Evolutionary conservation across 2,113 vertebrate species (phyloP), one percentile per base, ranked within the genome.

Genomic region (Lagenorhynchus albirostris): DNA sequence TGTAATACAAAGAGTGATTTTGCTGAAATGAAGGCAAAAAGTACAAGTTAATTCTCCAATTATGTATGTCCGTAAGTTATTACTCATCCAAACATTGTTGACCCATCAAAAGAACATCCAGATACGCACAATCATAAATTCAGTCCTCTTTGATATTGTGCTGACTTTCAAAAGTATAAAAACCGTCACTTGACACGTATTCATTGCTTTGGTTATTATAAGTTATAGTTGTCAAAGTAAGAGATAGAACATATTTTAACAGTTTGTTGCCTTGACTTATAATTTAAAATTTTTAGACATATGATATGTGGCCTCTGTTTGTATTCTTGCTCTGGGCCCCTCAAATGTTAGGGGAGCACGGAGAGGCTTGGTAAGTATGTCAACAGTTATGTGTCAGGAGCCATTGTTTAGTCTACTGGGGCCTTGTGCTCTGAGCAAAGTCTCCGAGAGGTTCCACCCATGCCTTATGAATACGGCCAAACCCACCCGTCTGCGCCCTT

Each of bases 121-220:
- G 70, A 82, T 13, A 41, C 29, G 23, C 38, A 88, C 14, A 82
- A 62, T 73, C 14, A 65, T 53, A 87, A 71, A 83, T 93, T 89
- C 29, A 95, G 73, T 89, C 38, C n/a, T 91, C 76, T 95, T 91
- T 79, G 47, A 92, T 88, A 82, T 67, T 93, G 50, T 91, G 47
- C 38, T 93, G 62, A 96, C 47, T 93, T 96, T 95, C 25, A 67
- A 88, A 93, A 90, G n/a, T 53, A 95, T 73, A 83, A 97, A 96
- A 89, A 44, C 53, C 8, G 79, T 88, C 67, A 95, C 67, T 96
- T 94, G 81, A 84, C 41, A 84, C 12, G 55, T 63, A 60, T 89
- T 92, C 79, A 92, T 38, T 96, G 81, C 71, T 97, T 91, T 90
- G 93, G 10, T 26, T 82, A 18, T 96, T 88, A 88, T 91, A 95